Percentiles rank a stretch among this genome's conserved stretches.
Conservation (phyloP, 2,113 vertebrate species). For the Probosciger aterrimus region DNA sequence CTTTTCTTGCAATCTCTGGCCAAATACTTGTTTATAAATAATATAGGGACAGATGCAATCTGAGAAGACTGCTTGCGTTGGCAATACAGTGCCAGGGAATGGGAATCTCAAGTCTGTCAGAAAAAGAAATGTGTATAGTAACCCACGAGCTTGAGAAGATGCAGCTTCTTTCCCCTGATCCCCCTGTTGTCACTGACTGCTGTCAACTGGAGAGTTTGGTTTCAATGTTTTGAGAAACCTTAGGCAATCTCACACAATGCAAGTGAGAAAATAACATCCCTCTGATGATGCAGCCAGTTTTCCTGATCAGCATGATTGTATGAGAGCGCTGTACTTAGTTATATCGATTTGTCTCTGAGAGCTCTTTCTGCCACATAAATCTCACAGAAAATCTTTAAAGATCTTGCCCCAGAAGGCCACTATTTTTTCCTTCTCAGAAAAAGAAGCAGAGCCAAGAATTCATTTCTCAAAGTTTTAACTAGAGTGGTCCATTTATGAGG, state of each 20-base stretch:
- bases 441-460: conserved; percentile 55
- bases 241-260: conserved; percentile 9
- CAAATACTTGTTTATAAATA: not conserved
- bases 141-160: not conserved
- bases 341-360: conserved; percentile 76
- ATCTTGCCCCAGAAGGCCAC: conserved; percentile 67
- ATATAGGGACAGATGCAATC: not conserved
- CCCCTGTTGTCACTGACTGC: not conserved
- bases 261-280: conserved; percentile 66
- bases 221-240: conserved; percentile 52
- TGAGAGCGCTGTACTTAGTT: conserved; percentile 65
- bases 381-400: conserved; percentile 72
- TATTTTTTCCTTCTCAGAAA: conserved; percentile 48
- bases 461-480: conserved; percentile 53
- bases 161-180: not conserved
- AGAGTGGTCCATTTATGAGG: conserved; percentile 38
- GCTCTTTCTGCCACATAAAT: conserved; percentile 73
- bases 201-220: conserved; percentile 34
- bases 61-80: not conserved
- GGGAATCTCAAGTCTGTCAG: not conserved
- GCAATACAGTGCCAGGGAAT: not conserved
- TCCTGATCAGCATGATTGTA: conserved; percentile 69
- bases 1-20: not conserved
- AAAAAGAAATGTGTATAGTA: not conserved
- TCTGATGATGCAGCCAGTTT: conserved; percentile 43